A percentile compares a stretch with the other conserved stretches of the same genome.
Evolutionary conservation across 2,113 vertebrate genomes (phyloP).

Genomic region (Nanorana parkeri): DNA sequence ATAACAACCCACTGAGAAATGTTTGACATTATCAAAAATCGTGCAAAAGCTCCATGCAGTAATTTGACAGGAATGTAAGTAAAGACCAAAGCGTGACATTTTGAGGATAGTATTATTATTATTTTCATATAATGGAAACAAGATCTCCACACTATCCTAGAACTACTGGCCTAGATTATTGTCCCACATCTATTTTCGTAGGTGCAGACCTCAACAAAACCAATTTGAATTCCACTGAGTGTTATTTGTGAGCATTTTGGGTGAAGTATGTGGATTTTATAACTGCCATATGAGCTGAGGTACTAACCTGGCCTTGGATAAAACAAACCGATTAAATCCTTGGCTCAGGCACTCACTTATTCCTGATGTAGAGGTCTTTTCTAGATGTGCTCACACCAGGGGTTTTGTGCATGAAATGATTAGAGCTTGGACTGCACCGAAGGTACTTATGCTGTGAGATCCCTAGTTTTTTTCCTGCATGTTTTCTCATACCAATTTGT

Average conservation of each 20-base stretch:
- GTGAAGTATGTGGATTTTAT: conserved; percentile 46
- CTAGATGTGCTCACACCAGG: conserved; percentile 45
- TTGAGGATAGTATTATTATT: conserved; percentile 23
- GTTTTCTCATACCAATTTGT: conserved; percentile 37
- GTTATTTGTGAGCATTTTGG: conserved; percentile 34
- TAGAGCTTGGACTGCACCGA: conserved; percentile 41
- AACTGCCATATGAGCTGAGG: conserved; percentile 52
- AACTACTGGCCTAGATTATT: not conserved
- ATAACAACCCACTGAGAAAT: conserved; percentile 36
- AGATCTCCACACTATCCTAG: not conserved
- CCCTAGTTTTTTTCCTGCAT: conserved; percentile 1
- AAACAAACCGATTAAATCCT: conserved; percentile 51
- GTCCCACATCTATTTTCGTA: conserved; percentile 8
- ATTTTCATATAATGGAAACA: conserved; percentile 14
- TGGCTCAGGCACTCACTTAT: conserved; percentile 19
- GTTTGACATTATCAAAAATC: conserved; percentile 42
- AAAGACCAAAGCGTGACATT: conserved; percentile 38
- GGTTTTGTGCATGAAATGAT: conserved; percentile 48
- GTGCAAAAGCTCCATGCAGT: conserved; percentile 12
- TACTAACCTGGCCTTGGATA: conserved; percentile 45
- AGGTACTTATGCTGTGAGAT: conserved; percentile 13
- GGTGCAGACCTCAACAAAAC: conserved; percentile 26
- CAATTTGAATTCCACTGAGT: conserved; percentile 36
- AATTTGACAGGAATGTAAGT: conserved; percentile 33
- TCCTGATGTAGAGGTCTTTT: conserved; percentile 44